Conservation (phyloP, 2,113 vertebrate species). For the Chloebia gouldiae region DNA sequence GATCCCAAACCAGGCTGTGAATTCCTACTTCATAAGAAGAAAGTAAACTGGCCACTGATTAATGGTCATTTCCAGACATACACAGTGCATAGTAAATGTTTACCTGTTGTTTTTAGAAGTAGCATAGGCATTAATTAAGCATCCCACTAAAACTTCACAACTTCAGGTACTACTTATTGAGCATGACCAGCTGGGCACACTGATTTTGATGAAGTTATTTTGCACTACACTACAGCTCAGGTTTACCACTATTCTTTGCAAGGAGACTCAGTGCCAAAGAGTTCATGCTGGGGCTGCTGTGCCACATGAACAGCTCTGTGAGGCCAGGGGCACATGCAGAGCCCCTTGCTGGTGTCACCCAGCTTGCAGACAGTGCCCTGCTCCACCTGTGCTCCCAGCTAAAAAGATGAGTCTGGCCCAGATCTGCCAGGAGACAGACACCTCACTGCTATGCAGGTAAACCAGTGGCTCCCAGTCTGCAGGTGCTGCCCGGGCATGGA, state of each 20-base stretch:
- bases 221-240: not conserved
- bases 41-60: not conserved
- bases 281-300: rapidly evolving
- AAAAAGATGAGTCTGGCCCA: not conserved
- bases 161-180: not conserved
- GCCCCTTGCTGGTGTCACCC: not conserved
- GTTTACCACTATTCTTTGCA: not conserved
- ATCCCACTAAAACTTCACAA: not conserved
- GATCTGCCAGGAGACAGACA: rapidly evolving
- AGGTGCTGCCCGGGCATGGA: rapidly evolving
- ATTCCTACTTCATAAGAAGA: not conserved
- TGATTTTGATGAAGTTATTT: not conserved
- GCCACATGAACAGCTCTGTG: not conserved
- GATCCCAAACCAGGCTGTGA: not conserved
- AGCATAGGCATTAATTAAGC: not conserved
- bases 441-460: not conserved
- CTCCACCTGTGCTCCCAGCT: not conserved
- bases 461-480: not conserved
- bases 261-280: rapidly evolving
- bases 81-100: not conserved
- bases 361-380: rapidly evolving
- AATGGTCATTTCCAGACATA: not conserved
- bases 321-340: not conserved
- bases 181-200: not conserved
- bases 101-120: not conserved